These are phyloP conservation scores for Brenthis daphne DNA, from an alignment of 2,888 invertebrate genomes.

Conservation along the genomic window DNA sequence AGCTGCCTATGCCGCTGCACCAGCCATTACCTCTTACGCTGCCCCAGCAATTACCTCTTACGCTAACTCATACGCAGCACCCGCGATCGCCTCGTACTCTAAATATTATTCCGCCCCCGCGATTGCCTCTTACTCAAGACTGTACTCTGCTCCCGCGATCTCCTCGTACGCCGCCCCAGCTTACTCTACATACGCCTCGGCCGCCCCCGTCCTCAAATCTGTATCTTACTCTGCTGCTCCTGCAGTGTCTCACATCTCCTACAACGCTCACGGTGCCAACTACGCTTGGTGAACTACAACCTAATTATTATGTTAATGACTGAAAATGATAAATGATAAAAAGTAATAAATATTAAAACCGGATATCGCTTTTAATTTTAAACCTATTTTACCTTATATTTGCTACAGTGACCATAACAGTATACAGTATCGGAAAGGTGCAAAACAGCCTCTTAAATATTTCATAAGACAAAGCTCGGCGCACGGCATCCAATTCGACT, in stretches of 20 bases:
- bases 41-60: slow-evolving; percentile 55
- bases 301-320: slow-evolving; percentile 4
- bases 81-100: slow-evolving; percentile 43
- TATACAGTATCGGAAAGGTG: slow-evolving; percentile 16
- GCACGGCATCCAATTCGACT: slow-evolving; percentile 26
- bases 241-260: slow-evolving; percentile 83
- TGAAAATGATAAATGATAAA: slow-evolving; percentile 23
- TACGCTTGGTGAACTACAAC: slow-evolving; percentile 84
- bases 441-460: slow-evolving; percentile 30
- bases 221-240: slow-evolving; percentile 83
- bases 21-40: slow-evolving; percentile 60
- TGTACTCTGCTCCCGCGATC: slow-evolving; percentile 48
- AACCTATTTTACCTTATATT: slow-evolving; percentile 21
- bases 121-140: slow-evolving; percentile 81
- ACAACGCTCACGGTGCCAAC: slow-evolving; percentile 84
- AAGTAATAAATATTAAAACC: slow-evolving; percentile 18
- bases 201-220: slow-evolving; percentile 65
- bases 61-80: slow-evolving; percentile 48
- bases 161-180: slow-evolving; percentile 49
- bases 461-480: slow-evolving; percentile 28
- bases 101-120: slow-evolving; percentile 49
- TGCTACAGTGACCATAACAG: slow-evolving; percentile 5
- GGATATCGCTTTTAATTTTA: slow-evolving; percentile 40
- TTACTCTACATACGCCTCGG: slow-evolving; percentile 52
- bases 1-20: slow-evolving; percentile 52